Base-by-base conservation (phyloP, 1,140 invertebrate species). In the Dinoponera quadriceps region DNA sequence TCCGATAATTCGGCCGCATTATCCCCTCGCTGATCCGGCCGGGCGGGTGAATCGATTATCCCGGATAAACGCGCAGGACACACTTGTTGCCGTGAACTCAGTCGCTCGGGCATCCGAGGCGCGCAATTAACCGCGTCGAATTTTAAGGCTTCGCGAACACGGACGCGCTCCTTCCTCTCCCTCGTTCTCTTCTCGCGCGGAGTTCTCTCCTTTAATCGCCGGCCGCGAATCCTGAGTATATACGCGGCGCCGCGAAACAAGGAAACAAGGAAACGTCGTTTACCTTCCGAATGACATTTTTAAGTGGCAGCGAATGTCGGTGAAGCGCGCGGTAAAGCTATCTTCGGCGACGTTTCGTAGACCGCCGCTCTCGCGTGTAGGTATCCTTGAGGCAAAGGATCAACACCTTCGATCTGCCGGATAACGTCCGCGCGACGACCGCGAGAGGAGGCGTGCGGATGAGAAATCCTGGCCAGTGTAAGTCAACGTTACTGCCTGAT, bases 211-310 rank as follows among this genome's bases (percentile, higher is more conserved):
- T 80, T 80, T 71, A 74, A 74, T 73, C n/a, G 25, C 68, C 55
- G 27, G 27, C 20, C 59, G 44, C 20, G 44, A 59, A 74, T 82
- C 29, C 69, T 25, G 65, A 59, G 29, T 25, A 38, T 38, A 38
- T 2, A 14, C 18, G n/a, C n/a, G 27, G 25, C 38, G 7, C n/a
- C n/a, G 78, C 78, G 51, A 59, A 68, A 83, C 68, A 83, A 83
- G 62, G 51, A 59, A 68, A 83, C 68, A 83, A 83, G 62, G 51
- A 83, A 83, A 83, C 18, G 82, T 68, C 74, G 74, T 83, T 83
- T 80, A 62, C 82, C 82, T 83, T 83, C 82, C 74, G 27, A 75
- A 82, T 33, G 54, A 33, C 73, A 78, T 81, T 84, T 68, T 84
- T 25, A 27, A 75, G 22, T 25, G 18, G 18, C 63, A 74, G 20